These are phyloP conservation scores for Oxyteleia sp. DNA, from an alignment of 2,888 invertebrate genomes.

Conservation along the genomic window DNA sequence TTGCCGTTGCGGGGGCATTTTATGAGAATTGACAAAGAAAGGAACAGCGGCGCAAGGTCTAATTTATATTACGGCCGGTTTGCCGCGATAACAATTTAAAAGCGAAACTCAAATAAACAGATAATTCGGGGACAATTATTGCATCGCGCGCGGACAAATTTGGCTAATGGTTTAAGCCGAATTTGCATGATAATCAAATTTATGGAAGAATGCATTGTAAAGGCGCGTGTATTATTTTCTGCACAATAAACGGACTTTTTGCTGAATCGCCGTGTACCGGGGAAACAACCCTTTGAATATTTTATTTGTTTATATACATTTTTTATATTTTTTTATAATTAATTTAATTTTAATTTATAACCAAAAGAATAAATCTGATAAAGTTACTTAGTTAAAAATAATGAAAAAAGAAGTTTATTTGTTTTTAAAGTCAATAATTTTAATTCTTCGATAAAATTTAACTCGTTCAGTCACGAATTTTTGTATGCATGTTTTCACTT, in stretches of 20 bases:
- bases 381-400: too few species aligned
- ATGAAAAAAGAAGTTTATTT: too few species aligned
- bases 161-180: constrained; percentile 18
- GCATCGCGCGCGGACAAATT: constrained; percentile 28
- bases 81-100: constrained; percentile 33
- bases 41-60: constrained; percentile 24
- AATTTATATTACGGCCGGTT: constrained; percentile 26
- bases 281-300: too few species aligned
- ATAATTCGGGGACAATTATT: constrained; percentile 31
- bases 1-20: constrained; percentile 19
- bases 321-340: too few species aligned
- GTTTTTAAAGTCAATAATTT: too few species aligned
- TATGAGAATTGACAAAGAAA: constrained; percentile 46
- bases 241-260: constrained; percentile 8
- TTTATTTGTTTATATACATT: too few species aligned
- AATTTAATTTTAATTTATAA: too few species aligned
- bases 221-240: constrained; percentile 21
- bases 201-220: constrained; percentile 26
- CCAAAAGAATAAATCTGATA: too few species aligned
- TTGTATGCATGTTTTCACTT: too few species aligned
- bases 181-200: constrained; percentile 42
- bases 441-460: too few species aligned
- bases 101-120: constrained; percentile 13
- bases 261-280: too few species aligned
- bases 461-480: too few species aligned